These are phyloP conservation scores for Pongo pygmaeus DNA, from an alignment of 2,113 vertebrate species.

Conservation along the genomic window DNA sequence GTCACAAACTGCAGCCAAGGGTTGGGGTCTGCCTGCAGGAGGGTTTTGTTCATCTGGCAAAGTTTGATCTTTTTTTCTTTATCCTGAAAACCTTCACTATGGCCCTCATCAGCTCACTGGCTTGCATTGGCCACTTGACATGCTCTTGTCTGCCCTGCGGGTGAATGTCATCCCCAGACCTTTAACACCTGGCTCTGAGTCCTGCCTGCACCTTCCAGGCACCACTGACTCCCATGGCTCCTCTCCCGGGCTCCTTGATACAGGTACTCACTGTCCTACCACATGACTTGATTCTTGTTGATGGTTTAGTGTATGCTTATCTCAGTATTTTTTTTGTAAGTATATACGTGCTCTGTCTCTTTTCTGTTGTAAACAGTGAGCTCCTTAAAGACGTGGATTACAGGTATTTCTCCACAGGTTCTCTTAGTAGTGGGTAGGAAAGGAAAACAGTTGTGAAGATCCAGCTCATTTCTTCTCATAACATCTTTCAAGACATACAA, in stretches of 20 bases:
- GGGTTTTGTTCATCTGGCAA: background rate
- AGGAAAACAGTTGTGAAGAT: background rate
- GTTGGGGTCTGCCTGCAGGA: background rate
- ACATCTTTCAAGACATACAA: background rate
- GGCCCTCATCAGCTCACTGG: background rate
- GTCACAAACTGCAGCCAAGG: background rate
- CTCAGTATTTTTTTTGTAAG: background rate
- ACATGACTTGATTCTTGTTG: background rate
- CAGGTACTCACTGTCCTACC: background rate
- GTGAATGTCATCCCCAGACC: background rate
- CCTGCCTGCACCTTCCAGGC: background rate
- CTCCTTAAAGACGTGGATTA: background rate
- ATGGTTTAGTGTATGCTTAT: background rate
- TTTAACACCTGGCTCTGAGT: too few relatives aligned
- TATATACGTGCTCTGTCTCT: background rate
- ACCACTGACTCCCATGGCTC: background rate
- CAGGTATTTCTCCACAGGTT: background rate
- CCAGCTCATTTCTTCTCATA: background rate
- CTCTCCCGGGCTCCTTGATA: fast-evolving
- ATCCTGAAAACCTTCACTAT: background rate
- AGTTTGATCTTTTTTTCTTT: background rate
- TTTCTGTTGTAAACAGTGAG: background rate
- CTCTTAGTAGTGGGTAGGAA: background rate
- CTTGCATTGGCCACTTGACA: background rate
- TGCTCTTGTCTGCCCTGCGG: background rate